Percentiles rank a stretch among this genome's conserved stretches.
Conservation (phyloP, 1,140 invertebrate species). For the Neodiprion lecontei region DNA sequence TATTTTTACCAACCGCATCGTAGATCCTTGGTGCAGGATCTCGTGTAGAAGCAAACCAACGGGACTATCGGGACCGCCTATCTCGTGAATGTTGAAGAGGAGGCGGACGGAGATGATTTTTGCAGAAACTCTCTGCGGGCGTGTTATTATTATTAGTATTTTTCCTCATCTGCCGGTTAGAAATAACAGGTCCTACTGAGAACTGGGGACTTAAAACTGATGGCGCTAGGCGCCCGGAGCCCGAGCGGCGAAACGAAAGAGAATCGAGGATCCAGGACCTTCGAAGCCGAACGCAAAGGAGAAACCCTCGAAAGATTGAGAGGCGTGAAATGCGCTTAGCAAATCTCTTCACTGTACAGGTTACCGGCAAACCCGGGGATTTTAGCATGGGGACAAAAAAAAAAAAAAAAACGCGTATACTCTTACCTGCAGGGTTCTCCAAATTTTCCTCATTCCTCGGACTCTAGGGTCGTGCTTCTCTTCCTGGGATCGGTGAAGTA, state of each 20-base stretch:
- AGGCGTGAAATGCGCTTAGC: conserved; percentile 4
- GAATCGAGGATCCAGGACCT: too few relatives aligned
- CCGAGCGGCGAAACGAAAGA: not conserved
- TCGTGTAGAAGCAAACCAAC: too few relatives aligned
- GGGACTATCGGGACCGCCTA: too few relatives aligned
- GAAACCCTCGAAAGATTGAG: not conserved
- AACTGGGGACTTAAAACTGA: not conserved
- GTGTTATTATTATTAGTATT: not conserved
- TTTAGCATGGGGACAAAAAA: not conserved
- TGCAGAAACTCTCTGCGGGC: not conserved
- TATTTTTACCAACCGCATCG: too few relatives aligned
- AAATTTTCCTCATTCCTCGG: too few relatives aligned
- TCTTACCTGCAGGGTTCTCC: too few relatives aligned
- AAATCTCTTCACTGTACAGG: not conserved
- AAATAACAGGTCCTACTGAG: not conserved
- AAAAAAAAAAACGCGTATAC: too few relatives aligned
- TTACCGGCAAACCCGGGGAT: not conserved
- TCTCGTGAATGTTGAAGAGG: too few relatives aligned
- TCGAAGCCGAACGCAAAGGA: too few relatives aligned
- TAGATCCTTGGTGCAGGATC: too few relatives aligned
- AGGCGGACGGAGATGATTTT: not conserved
- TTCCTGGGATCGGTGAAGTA: too few relatives aligned
- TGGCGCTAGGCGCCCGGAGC: not conserved
- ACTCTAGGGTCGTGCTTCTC: too few relatives aligned
- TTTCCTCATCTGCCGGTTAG: not conserved